Base-by-base conservation (phyloP, 2,888 invertebrate genomes). In the Diaperis boleti region DNA sequence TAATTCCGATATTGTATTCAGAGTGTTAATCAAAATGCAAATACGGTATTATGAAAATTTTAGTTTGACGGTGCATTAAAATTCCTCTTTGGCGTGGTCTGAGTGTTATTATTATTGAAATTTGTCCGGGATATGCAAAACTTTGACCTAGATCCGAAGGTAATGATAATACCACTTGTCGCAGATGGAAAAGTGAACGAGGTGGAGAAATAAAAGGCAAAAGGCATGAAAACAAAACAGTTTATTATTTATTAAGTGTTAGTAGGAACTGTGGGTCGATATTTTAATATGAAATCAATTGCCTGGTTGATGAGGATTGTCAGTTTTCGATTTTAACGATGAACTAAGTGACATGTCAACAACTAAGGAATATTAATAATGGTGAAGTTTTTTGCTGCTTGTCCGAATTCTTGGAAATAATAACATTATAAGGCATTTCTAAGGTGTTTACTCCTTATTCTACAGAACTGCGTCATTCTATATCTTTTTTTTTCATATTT, bases 101-200 rank as follows among this genome's bases (percentile, higher is more conserved):
- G n/a, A 6, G 26, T 26, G 26, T 26, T 26, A 26, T 26, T 26
- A 26, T n/a, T n/a, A 26, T 26, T 2, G n/a, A 2, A 26, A 26
- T 26, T 3, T 26, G 26, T 26, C 26, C 11, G 22, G 26, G 22
- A 47, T 47, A 47, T 26, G 47, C 47, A 47, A 47, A 47, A 31
- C 18, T 47, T 17, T 47, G 47, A 11, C 29, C 47, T 47, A 47
- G 15, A 26, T 26, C 6, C 6, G 26, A 26, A 26, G 26, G 26
- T 26, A 26, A 26, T 26, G 20, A n/a, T n/a, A n/a, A n/a, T n/a
- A n/a, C n/a, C n/a, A n/a, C 15, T 2, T 39, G 15, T 18, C 18
- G n/a, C n/a, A n/a, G n/a, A n/a, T 26, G 26, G 26, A 26, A 26
- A 26, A 26, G n/a, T 26, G 26, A 26, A 26, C n/a, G 26, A 26